Evolutionary conservation across 2,888 invertebrate species (phyloP).

Genomic region (Watsonalla cultraria): DNA sequence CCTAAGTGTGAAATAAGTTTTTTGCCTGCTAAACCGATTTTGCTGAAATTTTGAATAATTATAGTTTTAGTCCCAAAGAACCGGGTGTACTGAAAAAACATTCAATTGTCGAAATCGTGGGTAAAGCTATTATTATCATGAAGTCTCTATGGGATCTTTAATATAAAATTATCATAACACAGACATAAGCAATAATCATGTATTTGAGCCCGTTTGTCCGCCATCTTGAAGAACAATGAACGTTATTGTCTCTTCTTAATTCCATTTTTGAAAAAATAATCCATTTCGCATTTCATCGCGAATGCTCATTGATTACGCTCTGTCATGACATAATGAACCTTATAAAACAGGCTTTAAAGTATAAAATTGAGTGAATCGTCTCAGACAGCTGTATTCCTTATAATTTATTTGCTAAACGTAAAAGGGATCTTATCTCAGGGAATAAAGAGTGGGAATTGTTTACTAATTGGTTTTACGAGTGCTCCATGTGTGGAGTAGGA

Average conservation of each 20-base stretch:
- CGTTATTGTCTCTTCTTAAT: constrained; percentile 78
- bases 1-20: too few species aligned
- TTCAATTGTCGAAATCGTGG: too few species aligned
- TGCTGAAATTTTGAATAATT: too few species aligned
- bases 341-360: constrained; percentile 29
- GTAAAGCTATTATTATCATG: too few species aligned
- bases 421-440: constrained; percentile 52
- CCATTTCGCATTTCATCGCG: constrained; percentile 75
- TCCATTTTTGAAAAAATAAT: constrained; percentile 79
- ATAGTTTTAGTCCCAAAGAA: too few species aligned
- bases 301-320: constrained; percentile 58
- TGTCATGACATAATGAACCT: constrained; percentile 29
- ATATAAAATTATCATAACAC: constrained; percentile 67
- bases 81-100: too few species aligned
- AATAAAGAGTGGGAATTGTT: constrained; percentile 46
- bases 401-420: constrained; percentile 40
- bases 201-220: constrained; percentile 64
- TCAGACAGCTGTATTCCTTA: constrained; percentile 55
- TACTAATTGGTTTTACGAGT: constrained; percentile 60
- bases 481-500: constrained; percentile 54
- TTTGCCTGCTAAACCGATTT: too few species aligned
- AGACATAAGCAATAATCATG: constrained; percentile 66
- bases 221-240: constrained; percentile 77
- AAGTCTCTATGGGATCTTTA: too few species aligned
- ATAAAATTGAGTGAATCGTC: constrained; percentile 23